phyloP scores from a whole-genome alignment of 1,140 invertebrate species.

The Drosophila suzukii region DNA sequence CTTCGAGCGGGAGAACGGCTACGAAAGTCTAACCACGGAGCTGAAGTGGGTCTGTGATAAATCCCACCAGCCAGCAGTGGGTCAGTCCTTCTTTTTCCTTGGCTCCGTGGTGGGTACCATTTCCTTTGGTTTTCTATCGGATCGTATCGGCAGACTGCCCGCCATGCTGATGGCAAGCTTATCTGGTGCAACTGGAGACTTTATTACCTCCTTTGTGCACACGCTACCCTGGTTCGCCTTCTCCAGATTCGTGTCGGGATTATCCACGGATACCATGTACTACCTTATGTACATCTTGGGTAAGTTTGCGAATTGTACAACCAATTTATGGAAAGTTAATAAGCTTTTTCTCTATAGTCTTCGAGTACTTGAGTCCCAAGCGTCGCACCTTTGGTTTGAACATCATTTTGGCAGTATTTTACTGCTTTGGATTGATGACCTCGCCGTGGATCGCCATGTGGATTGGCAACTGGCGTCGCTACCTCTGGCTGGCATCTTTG shows the following conservation, averaged over 20 bases:
- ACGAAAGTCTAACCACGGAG: slow-evolving; percentile 86
- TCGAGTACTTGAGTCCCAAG: slow-evolving; percentile 86
- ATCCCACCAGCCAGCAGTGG: slow-evolving; percentile 85
- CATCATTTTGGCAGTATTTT: slow-evolving; percentile 86
- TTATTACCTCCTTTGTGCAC: slow-evolving; percentile 85
- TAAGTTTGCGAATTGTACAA: slow-evolving; percentile 48
- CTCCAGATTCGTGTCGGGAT: slow-evolving; percentile 86
- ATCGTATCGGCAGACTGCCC: slow-evolving; percentile 86
- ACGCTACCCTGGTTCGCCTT: slow-evolving; percentile 85
- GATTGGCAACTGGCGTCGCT: slow-evolving; percentile 85
- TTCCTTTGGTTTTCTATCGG: slow-evolving; percentile 86
- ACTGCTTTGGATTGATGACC: slow-evolving; percentile 85
- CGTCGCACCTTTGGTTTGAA: slow-evolving; percentile 86
- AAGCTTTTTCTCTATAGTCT: slow-evolving; percentile 70
- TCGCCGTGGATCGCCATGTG: slow-evolving; percentile 86
- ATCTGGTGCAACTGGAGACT: slow-evolving; percentile 85
- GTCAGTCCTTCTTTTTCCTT: slow-evolving; percentile 87
- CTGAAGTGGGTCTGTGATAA: slow-evolving; percentile 87
- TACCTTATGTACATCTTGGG: slow-evolving; percentile 88
- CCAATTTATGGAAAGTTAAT: neutral
- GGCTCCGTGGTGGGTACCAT: slow-evolving; percentile 86
- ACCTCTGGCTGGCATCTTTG: slow-evolving; percentile 85
- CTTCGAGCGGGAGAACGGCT: slow-evolving; percentile 85
- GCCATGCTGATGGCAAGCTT: slow-evolving; percentile 85
- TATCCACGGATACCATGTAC: slow-evolving; percentile 87